These are phyloP conservation scores for Cenopis cana DNA, from an alignment of 2,888 invertebrate species.

Conservation along the genomic window DNA sequence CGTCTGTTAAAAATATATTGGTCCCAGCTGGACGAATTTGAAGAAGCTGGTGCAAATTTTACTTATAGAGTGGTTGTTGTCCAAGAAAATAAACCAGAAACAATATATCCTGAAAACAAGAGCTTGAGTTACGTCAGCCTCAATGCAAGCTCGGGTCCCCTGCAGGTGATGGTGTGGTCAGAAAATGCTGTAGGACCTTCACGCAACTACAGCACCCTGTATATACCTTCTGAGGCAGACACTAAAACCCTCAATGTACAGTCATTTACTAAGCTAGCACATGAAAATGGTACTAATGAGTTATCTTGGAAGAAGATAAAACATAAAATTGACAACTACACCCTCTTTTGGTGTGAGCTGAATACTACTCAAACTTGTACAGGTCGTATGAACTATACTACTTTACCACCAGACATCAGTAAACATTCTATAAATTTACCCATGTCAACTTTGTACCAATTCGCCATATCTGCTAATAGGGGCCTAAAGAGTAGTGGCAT, in stretches of 20 bases:
- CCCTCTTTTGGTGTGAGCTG: constrained; percentile 91
- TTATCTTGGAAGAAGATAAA: constrained; percentile 89
- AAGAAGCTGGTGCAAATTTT: constrained; percentile 91
- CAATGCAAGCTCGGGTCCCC: constrained; percentile 73
- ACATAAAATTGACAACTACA: constrained; percentile 86
- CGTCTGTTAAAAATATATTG: constrained; percentile 91
- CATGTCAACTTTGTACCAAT: constrained; percentile 87
- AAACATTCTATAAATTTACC: constrained; percentile 86
- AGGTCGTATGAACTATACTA: constrained; percentile 78
- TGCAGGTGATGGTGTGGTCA: constrained; percentile 85
- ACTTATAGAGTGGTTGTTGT: constrained; percentile 86
- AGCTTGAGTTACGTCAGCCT: constrained; percentile 87
- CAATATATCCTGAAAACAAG: constrained; percentile 77
- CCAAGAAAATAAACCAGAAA: constrained; percentile 65
- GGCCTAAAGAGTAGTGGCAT: constrained; percentile 90
- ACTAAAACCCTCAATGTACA: constrained; percentile 74
- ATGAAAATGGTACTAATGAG: constrained; percentile 89
- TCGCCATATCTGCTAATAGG: constrained; percentile 93
- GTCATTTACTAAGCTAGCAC: constrained; percentile 89
- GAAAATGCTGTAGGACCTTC: constrained; percentile 86
- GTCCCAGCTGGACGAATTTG: constrained; percentile 88
- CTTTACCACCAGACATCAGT: constrained; percentile 62
- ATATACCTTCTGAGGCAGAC: constrained; percentile 85
- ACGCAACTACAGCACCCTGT: constrained; percentile 82
- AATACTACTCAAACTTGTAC: constrained; percentile 82